phyloP scores from a whole-genome alignment of 2,797 vertebrate species.

The Melanotaenia trifasciata region DNA sequence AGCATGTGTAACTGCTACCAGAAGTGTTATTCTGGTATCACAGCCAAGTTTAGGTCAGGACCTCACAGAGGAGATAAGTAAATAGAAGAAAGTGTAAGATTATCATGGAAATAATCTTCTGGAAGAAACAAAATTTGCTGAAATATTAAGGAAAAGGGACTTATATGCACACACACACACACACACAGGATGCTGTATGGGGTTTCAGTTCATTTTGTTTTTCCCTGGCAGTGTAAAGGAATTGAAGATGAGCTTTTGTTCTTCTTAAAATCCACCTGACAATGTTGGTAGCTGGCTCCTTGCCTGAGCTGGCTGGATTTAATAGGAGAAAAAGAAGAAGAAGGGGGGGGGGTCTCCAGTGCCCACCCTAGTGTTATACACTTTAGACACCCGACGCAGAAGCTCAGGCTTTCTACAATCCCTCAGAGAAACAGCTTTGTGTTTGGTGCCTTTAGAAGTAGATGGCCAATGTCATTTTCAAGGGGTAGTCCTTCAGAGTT shows the following conservation, averaged over 20 bases:
- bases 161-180: conserved; percentile 5
- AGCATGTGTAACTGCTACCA: conserved; percentile 9
- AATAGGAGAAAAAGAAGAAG: conserved; percentile 38
- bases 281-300: conserved; percentile 61
- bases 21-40: conserved; percentile 35
- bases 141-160: conserved; percentile 41
- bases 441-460: conserved; percentile 48
- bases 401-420: conserved; percentile 64
- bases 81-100: conserved; percentile 60
- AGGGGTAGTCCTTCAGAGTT: conserved; percentile 46
- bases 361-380: conserved; percentile 49
- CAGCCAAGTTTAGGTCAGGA: conserved; percentile 15
- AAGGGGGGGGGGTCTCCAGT: conserved; percentile 32
- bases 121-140: conserved; percentile 57
- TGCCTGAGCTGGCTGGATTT: conserved; percentile 70
- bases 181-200: conserved; percentile 27
- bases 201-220: conserved; percentile 47
- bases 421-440: conserved; percentile 47
- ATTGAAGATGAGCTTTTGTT: conserved; percentile 72
- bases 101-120: conserved; percentile 69
- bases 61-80: conserved; percentile 63
- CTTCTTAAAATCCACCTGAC: conserved; percentile 76
- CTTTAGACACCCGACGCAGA: conserved; percentile 56
- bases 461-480: conserved; percentile 53
- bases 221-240: conserved; percentile 49